Base-by-base conservation (phyloP, 2,113 vertebrate species). In the Tenebrosternarchus preto region DNA sequence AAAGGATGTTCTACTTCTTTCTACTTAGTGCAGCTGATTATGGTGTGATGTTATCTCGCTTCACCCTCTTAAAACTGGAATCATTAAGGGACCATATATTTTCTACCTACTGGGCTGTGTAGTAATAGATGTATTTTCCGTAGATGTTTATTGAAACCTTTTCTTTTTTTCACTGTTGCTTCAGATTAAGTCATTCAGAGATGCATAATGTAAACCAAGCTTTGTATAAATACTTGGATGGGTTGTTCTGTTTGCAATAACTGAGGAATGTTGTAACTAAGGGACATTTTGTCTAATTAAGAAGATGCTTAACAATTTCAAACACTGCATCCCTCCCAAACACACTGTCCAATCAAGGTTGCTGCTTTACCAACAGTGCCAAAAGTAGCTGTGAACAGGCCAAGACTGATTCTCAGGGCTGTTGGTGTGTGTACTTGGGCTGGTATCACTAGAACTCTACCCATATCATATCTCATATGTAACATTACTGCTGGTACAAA, bases 321-420 rank as follows among this genome's bases (percentile, higher is more conserved):
- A 50, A 9, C 43, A 36, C 17, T 39, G 20, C 64, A 11, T 39
- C 36, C 31, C 31, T 68, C 36, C 31, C 64, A n/a, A 68, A 68
- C 56, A 31, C 67, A 77, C 27, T 56, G 29, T 69, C 76, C 64
- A 70, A 56, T 69, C 66, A 68, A 70, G 53, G 76, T 57, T 33
- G 57, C n/a, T 59, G 24, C 67, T 77, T 77, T 56, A 64, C 25
- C 22, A 67, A 29, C 75, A 24, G 50, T 67, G 7, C 75, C 46
- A 24, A 36, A 4, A 4, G 33, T 36, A 36, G 56, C 9, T 2
- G 46, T 56, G 9, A 43, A 9, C 64, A 78, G 64, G 64, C 64
- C 64, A 39, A 27, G 31, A 78, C 33, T 68, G 31, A 39, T 69
- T 59, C 64, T 59, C 76, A 59, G 64, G 31, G 25, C 55, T 78